A percentile compares a stretch with the other conserved stretches of the same genome.
These are phyloP conservation scores for Zonotrichia albicollis DNA, from an alignment of 2,797 vertebrate species.

Conservation along the genomic window DNA sequence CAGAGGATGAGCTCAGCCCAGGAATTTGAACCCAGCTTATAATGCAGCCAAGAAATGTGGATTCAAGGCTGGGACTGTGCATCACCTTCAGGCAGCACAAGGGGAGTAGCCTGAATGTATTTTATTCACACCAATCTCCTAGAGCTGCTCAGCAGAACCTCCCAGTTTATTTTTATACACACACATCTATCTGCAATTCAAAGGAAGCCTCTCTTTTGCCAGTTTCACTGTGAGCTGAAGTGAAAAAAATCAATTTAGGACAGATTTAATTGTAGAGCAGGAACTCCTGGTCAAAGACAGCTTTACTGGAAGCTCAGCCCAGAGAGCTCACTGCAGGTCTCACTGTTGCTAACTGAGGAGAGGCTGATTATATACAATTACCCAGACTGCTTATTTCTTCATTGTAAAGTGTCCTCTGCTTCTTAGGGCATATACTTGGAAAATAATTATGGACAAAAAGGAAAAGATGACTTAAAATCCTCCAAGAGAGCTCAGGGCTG, in stretches of 20 bases:
- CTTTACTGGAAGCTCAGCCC: constrained; percentile 62
- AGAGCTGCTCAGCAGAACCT: constrained; percentile 26
- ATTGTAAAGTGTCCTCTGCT: background rate
- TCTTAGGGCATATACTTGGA: constrained; percentile 27
- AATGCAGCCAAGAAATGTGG: background rate
- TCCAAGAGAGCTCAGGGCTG: background rate
- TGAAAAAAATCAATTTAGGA: constrained; percentile 49
- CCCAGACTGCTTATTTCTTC: constrained; percentile 63
- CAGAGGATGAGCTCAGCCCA: background rate
- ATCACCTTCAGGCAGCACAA: background rate
- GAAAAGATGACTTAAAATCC: constrained; percentile 31
- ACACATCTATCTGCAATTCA: background rate
- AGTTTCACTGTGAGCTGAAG: background rate
- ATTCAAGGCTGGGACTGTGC: background rate
- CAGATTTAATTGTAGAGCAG: constrained; percentile 40
- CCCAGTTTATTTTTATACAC: constrained; percentile 28
- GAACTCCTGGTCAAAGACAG: constrained; percentile 28
- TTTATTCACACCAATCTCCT: background rate
- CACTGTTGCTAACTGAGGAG: constrained; percentile 60
- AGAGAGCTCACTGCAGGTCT: constrained; percentile 31
- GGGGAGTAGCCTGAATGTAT: background rate
- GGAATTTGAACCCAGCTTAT: background rate
- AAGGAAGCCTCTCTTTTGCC: background rate
- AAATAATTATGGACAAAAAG: constrained; percentile 46
- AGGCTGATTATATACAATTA: constrained; percentile 69